Evolutionary conservation across 2,113 vertebrate species (phyloP).

Genomic region (Heteronetta atricapilla): DNA sequence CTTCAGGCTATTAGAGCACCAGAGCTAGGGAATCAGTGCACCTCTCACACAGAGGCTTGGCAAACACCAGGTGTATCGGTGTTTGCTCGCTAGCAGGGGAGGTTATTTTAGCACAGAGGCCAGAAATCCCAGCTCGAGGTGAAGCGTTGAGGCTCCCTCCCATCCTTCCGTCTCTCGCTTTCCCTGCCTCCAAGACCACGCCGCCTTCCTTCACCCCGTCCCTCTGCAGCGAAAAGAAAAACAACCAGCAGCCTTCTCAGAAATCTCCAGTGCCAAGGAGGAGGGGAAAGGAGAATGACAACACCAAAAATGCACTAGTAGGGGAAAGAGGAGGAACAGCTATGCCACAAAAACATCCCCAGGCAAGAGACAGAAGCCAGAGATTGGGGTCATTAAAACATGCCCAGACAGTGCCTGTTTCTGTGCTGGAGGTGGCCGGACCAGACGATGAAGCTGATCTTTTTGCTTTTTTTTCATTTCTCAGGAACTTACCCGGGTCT

Average conservation of each 20-base stretch:
- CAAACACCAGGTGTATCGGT: neutral
- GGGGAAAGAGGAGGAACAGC: constrained; percentile 36
- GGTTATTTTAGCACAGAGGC: neutral
- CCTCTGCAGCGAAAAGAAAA: neutral
- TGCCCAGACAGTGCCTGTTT: constrained; percentile 43
- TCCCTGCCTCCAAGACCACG: neutral
- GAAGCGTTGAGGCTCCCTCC: neutral
- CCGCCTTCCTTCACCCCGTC: neutral
- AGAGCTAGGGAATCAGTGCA: neutral
- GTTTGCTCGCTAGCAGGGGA: neutral
- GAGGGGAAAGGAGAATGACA: constrained; percentile 30
- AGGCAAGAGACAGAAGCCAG: constrained; percentile 50
- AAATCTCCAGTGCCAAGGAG: neutral
- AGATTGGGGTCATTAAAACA: constrained; percentile 48
- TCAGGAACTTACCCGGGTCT: neutral
- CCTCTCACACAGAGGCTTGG: neutral
- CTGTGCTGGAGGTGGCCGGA: neutral
- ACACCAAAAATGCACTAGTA: constrained; percentile 36
- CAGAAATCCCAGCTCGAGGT: neutral
- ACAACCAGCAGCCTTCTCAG: neutral
- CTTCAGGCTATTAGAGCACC: neutral
- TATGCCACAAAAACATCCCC: constrained; percentile 44
- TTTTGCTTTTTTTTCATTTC: neutral
- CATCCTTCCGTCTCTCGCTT: neutral
- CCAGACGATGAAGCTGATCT: neutral